Evolutionary conservation across 2,888 invertebrate genomes (phyloP).

Genomic region (Melipona beecheii): DNA sequence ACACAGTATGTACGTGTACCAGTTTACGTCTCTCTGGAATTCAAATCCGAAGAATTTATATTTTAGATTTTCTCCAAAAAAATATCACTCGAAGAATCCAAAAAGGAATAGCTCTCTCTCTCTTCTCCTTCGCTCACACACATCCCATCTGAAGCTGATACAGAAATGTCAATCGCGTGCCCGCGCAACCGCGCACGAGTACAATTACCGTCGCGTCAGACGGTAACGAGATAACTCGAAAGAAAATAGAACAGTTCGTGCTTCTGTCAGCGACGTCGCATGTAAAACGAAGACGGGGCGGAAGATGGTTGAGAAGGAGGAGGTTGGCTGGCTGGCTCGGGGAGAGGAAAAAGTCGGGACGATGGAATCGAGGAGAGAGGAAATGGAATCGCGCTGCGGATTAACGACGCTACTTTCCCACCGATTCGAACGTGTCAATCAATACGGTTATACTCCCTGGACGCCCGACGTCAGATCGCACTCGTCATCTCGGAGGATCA

Average conservation of each 20-base stretch:
- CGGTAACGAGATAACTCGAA: constrained; percentile 59
- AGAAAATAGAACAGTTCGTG: constrained; percentile 55
- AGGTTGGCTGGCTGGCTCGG: no score
- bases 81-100: background rate
- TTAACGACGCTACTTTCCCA: constrained; percentile 67
- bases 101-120: background rate
- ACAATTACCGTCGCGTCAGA: constrained; percentile 56
- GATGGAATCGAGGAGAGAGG: constrained; percentile 2
- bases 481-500: constrained; percentile 37
- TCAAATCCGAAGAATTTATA: no score
- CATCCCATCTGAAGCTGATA: background rate
- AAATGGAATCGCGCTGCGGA: constrained; percentile 60
- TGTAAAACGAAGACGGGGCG: constrained; percentile 39
- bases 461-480: constrained; percentile 49
- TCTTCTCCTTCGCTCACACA: background rate
- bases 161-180: constrained; percentile 23
- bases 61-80: background rate
- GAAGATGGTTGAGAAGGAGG: no score
- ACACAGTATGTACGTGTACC: background rate
- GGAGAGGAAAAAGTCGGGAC: constrained; percentile 5
- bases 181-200: constrained; percentile 28
- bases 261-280: constrained; percentile 38
- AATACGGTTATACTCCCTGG: constrained; percentile 27
- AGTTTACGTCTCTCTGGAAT: background rate
- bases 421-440: constrained; percentile 65